Base-by-base conservation (phyloP, 2,888 invertebrate genomes). In the Caenorhabditis afra region DNA sequence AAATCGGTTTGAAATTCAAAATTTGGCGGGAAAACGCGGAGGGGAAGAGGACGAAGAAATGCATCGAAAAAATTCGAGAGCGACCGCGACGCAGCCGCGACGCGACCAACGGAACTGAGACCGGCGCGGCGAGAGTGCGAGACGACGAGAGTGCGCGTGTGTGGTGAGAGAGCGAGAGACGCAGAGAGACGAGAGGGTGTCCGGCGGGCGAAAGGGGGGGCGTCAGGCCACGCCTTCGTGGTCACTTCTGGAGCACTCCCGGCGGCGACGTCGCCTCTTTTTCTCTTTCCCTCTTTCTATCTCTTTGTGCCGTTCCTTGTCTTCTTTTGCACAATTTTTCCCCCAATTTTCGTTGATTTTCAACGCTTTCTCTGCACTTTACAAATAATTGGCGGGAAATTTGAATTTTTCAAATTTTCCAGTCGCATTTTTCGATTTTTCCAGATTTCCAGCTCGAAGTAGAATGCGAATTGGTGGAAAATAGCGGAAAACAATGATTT, bases 61-160 rank as follows among this genome's bases (percentile, higher is more conserved):
- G n/a, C n/a, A 29, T 29, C 29, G 29, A 61, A 67, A 67, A 65
- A 55, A 49, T 68, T 64, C 53, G 44, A 66, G 59, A 37, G 53
- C 44, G 18, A 20, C 59, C 71, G 78, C 78, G 44, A 66, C 78
- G 78, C 71, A 47, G 23, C 52, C 78, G 78, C 78, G n/a, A 5
- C 66, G 78, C 78, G 12, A 11, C 16, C 37, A 29, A 49, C 66
- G 71, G 37, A 47, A 71, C 37, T 62, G 20, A 39, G 8, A 5
- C 8, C 49, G 7, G 39, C 41, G n/a, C 14, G n/a, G 61, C 12
- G 35, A 68, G 67, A 57, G 62, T 39, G 62, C 44, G 52, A 76
- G 76, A 70, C 64, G 37, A 16, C 57, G 29, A 57, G 45, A 11
- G 23, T 20, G 37, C 7, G 7, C 29, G n/a, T n/a, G 35, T 20